These are phyloP conservation scores for Tenthredo scrophulariae DNA, from an alignment of 2,888 invertebrate genomes.

Conservation along the genomic window DNA sequence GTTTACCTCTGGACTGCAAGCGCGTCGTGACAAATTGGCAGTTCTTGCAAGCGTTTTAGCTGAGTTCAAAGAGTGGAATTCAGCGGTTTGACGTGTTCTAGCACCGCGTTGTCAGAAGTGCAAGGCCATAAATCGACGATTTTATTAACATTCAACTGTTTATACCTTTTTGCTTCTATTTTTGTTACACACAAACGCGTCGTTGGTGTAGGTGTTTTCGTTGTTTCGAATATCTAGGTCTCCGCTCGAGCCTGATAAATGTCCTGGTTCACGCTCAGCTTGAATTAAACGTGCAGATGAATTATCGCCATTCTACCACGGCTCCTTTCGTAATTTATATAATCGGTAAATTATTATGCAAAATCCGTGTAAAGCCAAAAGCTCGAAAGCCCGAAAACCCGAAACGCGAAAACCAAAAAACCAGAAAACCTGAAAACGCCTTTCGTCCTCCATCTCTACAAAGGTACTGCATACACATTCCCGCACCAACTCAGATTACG, in stretches of 20 bases:
- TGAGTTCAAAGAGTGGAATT: not conserved
- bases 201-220: constrained; percentile 21
- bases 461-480: not conserved
- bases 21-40: constrained; percentile 27
- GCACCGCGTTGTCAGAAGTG: not conserved
- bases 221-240: constrained; percentile 43
- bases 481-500: constrained; percentile 18
- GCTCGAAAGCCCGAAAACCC: not conserved
- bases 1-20: not conserved
- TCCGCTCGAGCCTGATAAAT: constrained; percentile 42
- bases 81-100: not conserved
- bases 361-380: not conserved
- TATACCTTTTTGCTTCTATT: not conserved
- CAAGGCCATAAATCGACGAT: constrained; percentile 1
- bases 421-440: constrained; percentile 19
- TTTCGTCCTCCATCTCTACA: not conserved
- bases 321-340: constrained; percentile 34
- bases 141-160: constrained; percentile 2
- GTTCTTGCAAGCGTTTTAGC: not conserved
- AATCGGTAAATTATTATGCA: constrained; percentile 42
- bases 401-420: not conserved
- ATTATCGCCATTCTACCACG: constrained; percentile 22
- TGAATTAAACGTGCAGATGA: constrained; percentile 50
- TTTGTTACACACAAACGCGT: not conserved
- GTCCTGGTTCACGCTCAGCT: constrained; percentile 46